Evolutionary conservation across 2,113 vertebrate genomes (phyloP).

Genomic region (Trichomycterus rosablanca): DNA sequence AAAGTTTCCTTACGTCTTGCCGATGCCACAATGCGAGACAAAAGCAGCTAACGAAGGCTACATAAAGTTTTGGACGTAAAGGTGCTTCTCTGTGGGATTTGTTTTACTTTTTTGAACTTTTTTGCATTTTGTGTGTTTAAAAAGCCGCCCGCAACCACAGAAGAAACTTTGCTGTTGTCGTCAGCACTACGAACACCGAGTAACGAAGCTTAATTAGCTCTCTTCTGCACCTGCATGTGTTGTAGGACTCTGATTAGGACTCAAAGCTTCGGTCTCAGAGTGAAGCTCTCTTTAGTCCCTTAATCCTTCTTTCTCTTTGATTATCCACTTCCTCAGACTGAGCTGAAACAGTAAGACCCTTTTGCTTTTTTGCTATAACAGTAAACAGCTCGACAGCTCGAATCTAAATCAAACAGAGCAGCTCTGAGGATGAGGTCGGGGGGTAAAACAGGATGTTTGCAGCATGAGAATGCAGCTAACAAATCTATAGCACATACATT

Average conservation of each 20-base stretch:
- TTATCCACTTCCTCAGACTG: background rate
- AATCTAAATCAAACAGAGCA: too few relatives aligned
- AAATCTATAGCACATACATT: too few relatives aligned
- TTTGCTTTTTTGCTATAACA: constrained; percentile 13
- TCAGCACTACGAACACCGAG: constrained; percentile 15
- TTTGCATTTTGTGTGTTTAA: constrained; percentile 8
- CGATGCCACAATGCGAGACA: too few relatives aligned
- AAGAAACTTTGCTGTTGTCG: constrained; percentile 27
- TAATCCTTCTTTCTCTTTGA: constrained; percentile 38
- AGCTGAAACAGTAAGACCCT: constrained; percentile 12
- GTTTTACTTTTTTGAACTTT: background rate
- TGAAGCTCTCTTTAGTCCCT: constrained; percentile 27
- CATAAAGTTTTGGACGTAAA: too few relatives aligned
- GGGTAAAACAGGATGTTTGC: too few relatives aligned
- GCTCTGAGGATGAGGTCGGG: too few relatives aligned
- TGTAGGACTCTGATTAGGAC: constrained; percentile 21
- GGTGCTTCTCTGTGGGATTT: background rate
- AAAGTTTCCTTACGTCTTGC: too few relatives aligned
- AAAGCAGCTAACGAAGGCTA: too few relatives aligned
- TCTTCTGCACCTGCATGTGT: constrained; percentile 24
- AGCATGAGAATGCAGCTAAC: too few relatives aligned
- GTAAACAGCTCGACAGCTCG: too few relatives aligned
- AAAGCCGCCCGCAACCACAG: constrained; percentile 10
- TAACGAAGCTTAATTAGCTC: constrained; percentile 22
- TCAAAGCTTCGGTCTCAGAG: constrained; percentile 6